Base-by-base conservation (phyloP, 2,113 vertebrate genomes). In the Nematolebias whitei region DNA sequence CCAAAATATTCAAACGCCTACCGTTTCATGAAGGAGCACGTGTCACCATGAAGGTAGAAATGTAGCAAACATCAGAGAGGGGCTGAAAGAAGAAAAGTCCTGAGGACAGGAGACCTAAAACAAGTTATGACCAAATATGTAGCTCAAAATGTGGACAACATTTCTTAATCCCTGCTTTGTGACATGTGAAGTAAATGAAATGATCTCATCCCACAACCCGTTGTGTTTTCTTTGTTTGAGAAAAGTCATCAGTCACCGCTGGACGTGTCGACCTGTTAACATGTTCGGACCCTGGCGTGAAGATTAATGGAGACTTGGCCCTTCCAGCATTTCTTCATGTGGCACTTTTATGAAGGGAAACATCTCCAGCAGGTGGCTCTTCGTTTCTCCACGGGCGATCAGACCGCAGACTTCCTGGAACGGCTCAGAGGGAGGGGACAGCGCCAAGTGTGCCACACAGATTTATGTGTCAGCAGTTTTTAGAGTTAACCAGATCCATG, bases 321-420 rank as follows among this genome's bases (percentile, higher is more conserved):
- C 68, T 53, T 67, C 63, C 62, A 13, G 71, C 68, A 23, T 86
- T 82, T 82, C 68, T 79, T 79, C 89, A 87, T 77, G 75, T 89
- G 75, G 40, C 15, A 2, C 15, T 60, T 87, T 90, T 86, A 89
- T 87, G 79, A 63, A 85, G 85, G 84, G 84, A 75, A 91, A 88
- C 74, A 41, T 87, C 82, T 91, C 88, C 81, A 83, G 86, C 79
- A 35, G n/a, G 88, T 71, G 89, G 78, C 86, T 76, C 92, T 93
- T 85, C 60, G 47, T 66, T 76, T 89, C 92, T 81, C 91, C 73
- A 85, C 77, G 77, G 89, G 89, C 89, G 29, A 68, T 73, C 84
- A 38, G 66, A 89, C 91, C 90, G 15, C 92, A 90, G 68, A 78
- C 78, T 85, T 89, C 79, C 82, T 75, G 76, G 86, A 82, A 78